phyloP scores from a whole-genome alignment of 2,113 vertebrate genomes.

The Sardina pilchardus region DNA sequence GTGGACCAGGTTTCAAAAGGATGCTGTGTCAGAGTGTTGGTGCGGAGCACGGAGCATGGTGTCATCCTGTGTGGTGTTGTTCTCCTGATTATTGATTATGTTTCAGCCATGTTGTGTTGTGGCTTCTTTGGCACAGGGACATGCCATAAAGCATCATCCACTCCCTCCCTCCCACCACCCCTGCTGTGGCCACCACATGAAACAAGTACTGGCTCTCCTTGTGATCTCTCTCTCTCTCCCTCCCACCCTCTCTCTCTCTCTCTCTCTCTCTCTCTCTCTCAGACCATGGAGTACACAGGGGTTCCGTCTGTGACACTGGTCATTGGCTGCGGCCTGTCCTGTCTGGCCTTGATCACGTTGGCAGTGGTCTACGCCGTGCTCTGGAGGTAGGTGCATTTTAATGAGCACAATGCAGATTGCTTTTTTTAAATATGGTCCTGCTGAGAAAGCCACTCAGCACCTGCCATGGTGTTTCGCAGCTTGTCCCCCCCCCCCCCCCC shows the following conservation, averaged over 20 bases:
- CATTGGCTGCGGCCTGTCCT: slow-evolving; percentile 97
- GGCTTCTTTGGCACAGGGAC: background rate
- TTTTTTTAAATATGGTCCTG: background rate
- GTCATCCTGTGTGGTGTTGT: background rate
- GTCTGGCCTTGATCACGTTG: slow-evolving; percentile 93
- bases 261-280: slow-evolving; percentile 40
- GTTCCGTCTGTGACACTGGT: slow-evolving; percentile 97
- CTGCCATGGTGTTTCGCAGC: background rate
- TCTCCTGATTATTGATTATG: background rate
- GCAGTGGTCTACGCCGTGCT: slow-evolving; percentile 93
- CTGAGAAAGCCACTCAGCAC: background rate
- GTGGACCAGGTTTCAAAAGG: background rate
- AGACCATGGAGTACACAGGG: slow-evolving; percentile 98
- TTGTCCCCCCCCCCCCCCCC: too few species aligned
- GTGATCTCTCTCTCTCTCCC: background rate
- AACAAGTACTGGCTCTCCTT: background rate
- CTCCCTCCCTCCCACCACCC: background rate
- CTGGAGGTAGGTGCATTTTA: slow-evolving; percentile 85
- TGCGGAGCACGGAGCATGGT: background rate
- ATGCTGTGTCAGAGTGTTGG: background rate
- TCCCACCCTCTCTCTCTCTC: background rate
- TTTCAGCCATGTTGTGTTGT: slow-evolving; percentile 2
- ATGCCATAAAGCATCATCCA: background rate
- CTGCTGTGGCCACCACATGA: background rate
- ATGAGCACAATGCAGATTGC: background rate